These are phyloP conservation scores for Bombus consobrinus DNA, from an alignment of 1,140 invertebrate species.

Conservation along the genomic window DNA sequence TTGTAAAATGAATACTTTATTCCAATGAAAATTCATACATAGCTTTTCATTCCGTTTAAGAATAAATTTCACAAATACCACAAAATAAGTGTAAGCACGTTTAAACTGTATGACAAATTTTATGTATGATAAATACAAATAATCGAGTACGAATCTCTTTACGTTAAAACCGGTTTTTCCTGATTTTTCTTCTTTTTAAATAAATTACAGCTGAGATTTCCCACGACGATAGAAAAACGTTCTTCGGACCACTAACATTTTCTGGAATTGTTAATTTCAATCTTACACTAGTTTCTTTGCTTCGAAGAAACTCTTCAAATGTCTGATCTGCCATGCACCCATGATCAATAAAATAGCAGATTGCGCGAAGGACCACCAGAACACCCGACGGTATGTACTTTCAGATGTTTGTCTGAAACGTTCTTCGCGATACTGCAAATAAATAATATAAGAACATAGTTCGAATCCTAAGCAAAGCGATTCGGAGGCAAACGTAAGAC, in stretches of 20 bases:
- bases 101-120: too few relatives aligned
- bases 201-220: not conserved
- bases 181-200: not conserved
- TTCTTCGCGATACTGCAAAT: conserved; percentile 97
- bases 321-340: conserved; percentile 99
- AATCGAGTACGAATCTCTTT: not conserved
- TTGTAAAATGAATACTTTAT: conserved; percentile 34
- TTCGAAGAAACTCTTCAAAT: conserved; percentile 99
- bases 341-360: conserved; percentile 94
- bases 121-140: not conserved
- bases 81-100: not conserved
- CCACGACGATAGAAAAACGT: not conserved
- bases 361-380: conserved; percentile 99
- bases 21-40: conserved; percentile 21
- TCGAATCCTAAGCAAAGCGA: not conserved
- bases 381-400: conserved; percentile 97
- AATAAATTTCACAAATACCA: not conserved
- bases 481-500: not conserved
- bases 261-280: not conserved
- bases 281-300: conserved; percentile 98
- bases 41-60: not conserved
- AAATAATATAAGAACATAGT: conserved; percentile 37
- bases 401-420: conserved; percentile 98
- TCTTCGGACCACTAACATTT: not conserved
- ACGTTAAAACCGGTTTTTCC: not conserved